Evolutionary conservation across 2,113 vertebrate genomes (phyloP), one percentile per base, ranked within the genome.

Genomic region (Conger conger): DNA sequence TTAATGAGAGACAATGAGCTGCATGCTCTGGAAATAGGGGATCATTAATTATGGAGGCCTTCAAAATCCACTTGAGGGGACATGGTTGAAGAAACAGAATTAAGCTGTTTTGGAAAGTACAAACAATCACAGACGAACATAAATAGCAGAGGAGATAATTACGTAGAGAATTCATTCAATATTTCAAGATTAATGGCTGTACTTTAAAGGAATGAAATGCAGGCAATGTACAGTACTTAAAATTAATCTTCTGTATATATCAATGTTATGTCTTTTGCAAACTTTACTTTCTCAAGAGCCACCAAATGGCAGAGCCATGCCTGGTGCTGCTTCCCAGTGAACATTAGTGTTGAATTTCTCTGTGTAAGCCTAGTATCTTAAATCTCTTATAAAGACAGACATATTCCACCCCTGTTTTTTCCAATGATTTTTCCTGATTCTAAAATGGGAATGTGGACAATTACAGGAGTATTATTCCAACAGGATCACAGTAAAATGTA

Each of bases 21-120:
- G 9, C 35, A 18, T 68, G 36, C 33, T 17, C 60, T 63, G 36
- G 82, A 42, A 18, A 38, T 40, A 63, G 16, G n/a, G 30, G 37
- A 40, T 36, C 73, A 63, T 86, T 82, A 82, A 86, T 86, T 86
- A 79, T 45, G 23, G 23, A 60, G 80, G 54, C 76, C 11, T 30
- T 33, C 27, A 73, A 79, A 68, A 45, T 40, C 40, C 33, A 82
- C 33, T 40, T 57, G 50, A 30, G 76, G 76, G 27, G 18, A 82
- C 27, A 40, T 13, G 45, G 15, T 15, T 33, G 40, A 53, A n/a
- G 42, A 36, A 76, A 73, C 73, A n/a, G 42, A 79, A 57, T 20
- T 35, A 35, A 15, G 36, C n/a, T 38, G 27, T 36, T 18, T 7
- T 40, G 30, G 37, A 73, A 27, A 76, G 57, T 45, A 76, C 18